A percentile compares a stretch with the other conserved stretches of the same genome.
Conservation (phyloP, 2,113 vertebrate genomes). For the Octodon degus region DNA sequence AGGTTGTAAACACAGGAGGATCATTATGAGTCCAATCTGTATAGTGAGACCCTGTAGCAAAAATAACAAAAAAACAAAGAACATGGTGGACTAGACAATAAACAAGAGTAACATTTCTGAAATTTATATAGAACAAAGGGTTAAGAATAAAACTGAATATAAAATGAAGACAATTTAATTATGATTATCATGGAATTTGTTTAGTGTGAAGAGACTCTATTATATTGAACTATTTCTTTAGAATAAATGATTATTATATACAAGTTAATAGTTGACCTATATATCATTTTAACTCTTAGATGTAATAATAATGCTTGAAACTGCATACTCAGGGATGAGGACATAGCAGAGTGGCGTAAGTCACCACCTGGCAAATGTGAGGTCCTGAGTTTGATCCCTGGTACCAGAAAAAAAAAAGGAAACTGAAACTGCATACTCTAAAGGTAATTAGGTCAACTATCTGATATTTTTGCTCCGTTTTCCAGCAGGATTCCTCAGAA, state of each 20-base stretch:
- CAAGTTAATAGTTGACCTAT: not conserved
- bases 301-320: conserved; percentile 18
- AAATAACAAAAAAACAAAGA: too few relatives aligned
- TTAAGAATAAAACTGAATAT: not conserved
- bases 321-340: not conserved
- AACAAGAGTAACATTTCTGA: not conserved
- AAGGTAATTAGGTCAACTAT: not conserved
- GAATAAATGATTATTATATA: conserved; percentile 16
- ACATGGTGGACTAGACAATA: not conserved
- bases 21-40: too few relatives aligned
- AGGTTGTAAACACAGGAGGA: too few relatives aligned
- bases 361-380: too few relatives aligned
- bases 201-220: not conserved
- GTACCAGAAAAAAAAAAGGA: too few relatives aligned
- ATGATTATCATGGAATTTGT: not conserved
- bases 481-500: conserved; percentile 29
- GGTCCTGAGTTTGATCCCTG: too few relatives aligned
- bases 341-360: too few relatives aligned
- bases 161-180: not conserved
- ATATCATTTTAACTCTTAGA: not conserved
- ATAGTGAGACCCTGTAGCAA: too few relatives aligned
- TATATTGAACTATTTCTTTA: not conserved
- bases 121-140: not conserved
- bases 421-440: not conserved
- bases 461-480: not conserved